These are phyloP conservation scores for Pachyuromys duprasi DNA, from an alignment of 2,797 vertebrate genomes.

Conservation along the genomic window DNA sequence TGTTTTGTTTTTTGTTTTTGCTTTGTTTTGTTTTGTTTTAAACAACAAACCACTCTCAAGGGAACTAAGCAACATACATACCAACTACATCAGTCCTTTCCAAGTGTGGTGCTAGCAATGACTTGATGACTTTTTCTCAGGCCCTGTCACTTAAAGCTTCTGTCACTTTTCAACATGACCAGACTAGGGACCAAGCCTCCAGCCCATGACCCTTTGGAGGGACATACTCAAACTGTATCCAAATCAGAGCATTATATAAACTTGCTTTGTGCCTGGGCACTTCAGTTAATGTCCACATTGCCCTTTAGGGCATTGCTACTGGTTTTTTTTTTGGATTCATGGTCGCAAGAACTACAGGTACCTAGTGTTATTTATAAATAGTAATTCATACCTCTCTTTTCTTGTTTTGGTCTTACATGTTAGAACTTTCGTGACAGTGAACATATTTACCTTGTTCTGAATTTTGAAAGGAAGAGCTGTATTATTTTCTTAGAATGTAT, in stretches of 20 bases:
- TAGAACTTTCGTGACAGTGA: conserved; percentile 26
- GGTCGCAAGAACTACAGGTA: neutral
- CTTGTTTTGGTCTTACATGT: neutral
- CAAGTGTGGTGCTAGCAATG: too few species aligned
- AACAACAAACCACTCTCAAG: neutral
- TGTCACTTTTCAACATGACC: neutral
- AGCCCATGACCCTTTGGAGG: neutral
- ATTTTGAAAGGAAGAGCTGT: conserved; percentile 1
- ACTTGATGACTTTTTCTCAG: neutral
- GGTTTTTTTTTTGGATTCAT: neutral
- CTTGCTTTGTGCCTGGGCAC: neutral
- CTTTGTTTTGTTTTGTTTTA: neutral
- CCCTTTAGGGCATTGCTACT: neutral
- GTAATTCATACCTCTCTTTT: neutral
- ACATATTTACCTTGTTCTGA: conserved; percentile 13
- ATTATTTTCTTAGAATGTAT: neutral
- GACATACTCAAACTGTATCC: neutral
- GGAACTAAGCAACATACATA: neutral
- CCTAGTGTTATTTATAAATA: conserved; percentile 24
- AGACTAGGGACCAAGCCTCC: neutral
- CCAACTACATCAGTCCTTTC: neutral
- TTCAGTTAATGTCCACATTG: conserved; percentile 25
- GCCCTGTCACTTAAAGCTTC: neutral
- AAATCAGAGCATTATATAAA: neutral
- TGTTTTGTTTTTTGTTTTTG: neutral